phyloP scores from a whole-genome alignment of 2,797 vertebrate genomes.

The Alcedo quadribrachys region DNA sequence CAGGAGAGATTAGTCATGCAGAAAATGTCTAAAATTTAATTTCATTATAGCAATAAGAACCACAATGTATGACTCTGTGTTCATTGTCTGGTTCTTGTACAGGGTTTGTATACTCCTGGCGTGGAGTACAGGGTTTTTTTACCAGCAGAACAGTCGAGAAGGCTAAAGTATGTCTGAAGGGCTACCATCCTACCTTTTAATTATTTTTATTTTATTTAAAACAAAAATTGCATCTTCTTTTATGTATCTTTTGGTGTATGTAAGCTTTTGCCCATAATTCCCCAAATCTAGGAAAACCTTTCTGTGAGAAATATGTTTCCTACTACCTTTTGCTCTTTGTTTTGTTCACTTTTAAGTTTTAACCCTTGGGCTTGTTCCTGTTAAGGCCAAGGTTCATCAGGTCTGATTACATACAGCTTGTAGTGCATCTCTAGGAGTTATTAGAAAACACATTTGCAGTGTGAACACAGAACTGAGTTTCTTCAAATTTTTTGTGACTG shows the following conservation, averaged over 20 bases:
- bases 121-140: not conserved
- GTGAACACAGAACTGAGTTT: not conserved
- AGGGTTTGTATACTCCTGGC: not conserved
- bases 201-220: not conserved
- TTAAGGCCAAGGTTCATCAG: not conserved
- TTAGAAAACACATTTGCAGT: not conserved
- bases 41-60: not conserved
- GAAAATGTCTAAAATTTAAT: constrained; percentile 12
- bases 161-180: not conserved
- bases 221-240: not conserved
- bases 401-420: not conserved
- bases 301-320: not conserved
- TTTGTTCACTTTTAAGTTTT: not conserved
- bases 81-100: not conserved
- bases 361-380: not conserved
- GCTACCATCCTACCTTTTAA: not conserved
- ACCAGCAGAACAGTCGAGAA: not conserved
- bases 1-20: constrained; percentile 2
- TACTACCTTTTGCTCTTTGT: not conserved
- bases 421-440: not conserved
- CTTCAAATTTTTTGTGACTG: not conserved
- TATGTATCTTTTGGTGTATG: not conserved
- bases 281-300: not conserved
- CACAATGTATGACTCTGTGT: not conserved
- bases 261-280: not conserved